phyloP scores from a whole-genome alignment of 2,888 invertebrate species.

The Girardia tigrina region DNA sequence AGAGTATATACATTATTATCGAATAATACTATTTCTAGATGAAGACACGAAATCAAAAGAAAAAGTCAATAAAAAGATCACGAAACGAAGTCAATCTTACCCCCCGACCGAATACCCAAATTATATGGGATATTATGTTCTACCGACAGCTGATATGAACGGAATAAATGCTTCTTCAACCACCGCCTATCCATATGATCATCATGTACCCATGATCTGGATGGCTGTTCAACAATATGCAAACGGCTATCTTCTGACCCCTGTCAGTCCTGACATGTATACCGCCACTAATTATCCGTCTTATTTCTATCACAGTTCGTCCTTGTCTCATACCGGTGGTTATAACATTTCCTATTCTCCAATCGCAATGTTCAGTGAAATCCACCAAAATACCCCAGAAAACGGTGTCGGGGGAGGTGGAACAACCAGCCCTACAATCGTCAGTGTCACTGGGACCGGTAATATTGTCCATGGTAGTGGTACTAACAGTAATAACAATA shows the following conservation, averaged over 20 bases:
- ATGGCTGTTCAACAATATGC: slow-evolving; percentile 5
- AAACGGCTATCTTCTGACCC: neutral
- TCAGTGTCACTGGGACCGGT: no score
- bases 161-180: neutral
- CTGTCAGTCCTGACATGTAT: neutral
- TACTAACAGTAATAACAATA: no score
- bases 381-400: neutral
- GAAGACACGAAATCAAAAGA: neutral
- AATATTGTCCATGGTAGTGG: no score
- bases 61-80: neutral
- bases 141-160: neutral
- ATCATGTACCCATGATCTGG: neutral
- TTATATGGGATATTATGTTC: slow-evolving; percentile 2
- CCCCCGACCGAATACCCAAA: neutral
- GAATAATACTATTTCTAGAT: neutral
- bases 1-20: no score
- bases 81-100: slow-evolving; percentile 11
- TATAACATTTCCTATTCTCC: neutral
- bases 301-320: neutral
- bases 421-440: no score
- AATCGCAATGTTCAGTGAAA: neutral
- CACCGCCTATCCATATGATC: neutral
- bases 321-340: neutral
- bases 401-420: no score
- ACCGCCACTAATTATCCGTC: neutral